Base-by-base conservation (phyloP, 1,140 invertebrate genomes). In the Samia ricini region DNA sequence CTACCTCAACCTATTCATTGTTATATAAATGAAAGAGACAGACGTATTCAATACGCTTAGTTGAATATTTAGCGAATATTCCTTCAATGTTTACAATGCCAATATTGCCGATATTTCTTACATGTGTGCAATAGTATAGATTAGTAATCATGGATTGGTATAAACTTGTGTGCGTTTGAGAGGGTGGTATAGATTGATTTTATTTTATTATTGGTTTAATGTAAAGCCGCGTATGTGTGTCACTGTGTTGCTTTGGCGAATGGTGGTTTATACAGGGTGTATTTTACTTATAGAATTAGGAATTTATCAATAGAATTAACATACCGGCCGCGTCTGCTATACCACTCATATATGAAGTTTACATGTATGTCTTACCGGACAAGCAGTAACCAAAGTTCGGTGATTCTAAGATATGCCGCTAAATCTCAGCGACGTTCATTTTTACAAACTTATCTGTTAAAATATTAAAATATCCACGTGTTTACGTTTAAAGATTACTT, bases 121-220 rank as follows among this genome's bases (percentile, higher is more conserved):
- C 23, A 57, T 81, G 83, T 85, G 81, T 83, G 81, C 57, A 79
- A 87, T 66, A 61, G 68, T 64, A 72, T 86, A 56, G 50, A 55
- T 56, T 56, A 26, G 66, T 59, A 79, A 83, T 82, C 82, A 87
- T 87, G 85, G 87, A 88, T 89, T 89, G 77, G 56, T 69, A 66
- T 76, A 56, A 61, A 55, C 58, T 72, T 61, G 85, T 88, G 77
- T 85, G 80, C 55, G 85, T 83, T 61, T 66, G 73, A 81, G 88
- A 89, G 88, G 88, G 85, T 86, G 78, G 81, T 84, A 81, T 88
- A 78, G 84, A 90, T 90, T 88, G 85, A 88, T 90, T 90, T 88
- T 85, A 85, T 89, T 90, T 72, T 86, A 90, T 90, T 90, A 90
- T 88, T 88, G 88, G 85, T 89, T 90, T 89, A 85, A 82, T 80